Evolutionary conservation across 2,888 invertebrate genomes (phyloP).

Genomic region (Diloba caeruleocephala): DNA sequence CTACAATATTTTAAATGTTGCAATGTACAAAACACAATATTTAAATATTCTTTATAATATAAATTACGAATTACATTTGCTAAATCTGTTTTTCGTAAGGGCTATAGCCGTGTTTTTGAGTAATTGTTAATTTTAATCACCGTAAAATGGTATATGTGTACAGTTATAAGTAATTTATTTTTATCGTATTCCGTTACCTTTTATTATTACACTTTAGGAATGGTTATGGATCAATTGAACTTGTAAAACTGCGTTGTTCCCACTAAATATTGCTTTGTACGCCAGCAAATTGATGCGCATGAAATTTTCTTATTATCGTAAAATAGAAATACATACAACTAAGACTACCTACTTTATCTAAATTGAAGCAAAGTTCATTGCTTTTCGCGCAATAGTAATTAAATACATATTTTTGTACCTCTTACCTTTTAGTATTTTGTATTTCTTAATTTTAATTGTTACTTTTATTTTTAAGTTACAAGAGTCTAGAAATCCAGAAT

Average conservation of each 20-base stretch:
- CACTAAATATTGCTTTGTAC: constrained; percentile 33
- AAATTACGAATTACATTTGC: constrained; percentile 25
- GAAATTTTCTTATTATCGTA: constrained; percentile 14
- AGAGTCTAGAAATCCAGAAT: constrained; percentile 85
- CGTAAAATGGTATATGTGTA: constrained; percentile 36
- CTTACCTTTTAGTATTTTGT: constrained; percentile 66
- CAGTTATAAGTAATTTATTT: constrained; percentile 51
- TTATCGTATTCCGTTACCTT: constrained; percentile 49
- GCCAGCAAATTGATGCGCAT: constrained; percentile 24
- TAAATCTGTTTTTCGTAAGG: constrained; percentile 40
- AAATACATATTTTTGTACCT: constrained; percentile 47
- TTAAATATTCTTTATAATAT: constrained; percentile 30
- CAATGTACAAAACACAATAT: constrained; percentile 58
- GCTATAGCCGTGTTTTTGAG: constrained; percentile 49
- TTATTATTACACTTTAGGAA: constrained; percentile 37
- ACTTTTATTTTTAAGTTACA: constrained; percentile 80
- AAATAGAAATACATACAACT: constrained; percentile 1
- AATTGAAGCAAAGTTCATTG: constrained; percentile 27
- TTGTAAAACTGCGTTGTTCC: constrained; percentile 24
- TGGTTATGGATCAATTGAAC: constrained; percentile 28
- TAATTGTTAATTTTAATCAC: constrained; percentile 47
- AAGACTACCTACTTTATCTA: constrained; percentile 3
- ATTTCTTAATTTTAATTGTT: constrained; percentile 74
- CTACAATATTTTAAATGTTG: constrained; percentile 57
- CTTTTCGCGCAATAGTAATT: constrained; percentile 32